A percentile compares a stretch with the other conserved stretches of the same genome.
phyloP scores from a whole-genome alignment of 2,113 vertebrate genomes.

The Alaudala cheleensis region DNA sequence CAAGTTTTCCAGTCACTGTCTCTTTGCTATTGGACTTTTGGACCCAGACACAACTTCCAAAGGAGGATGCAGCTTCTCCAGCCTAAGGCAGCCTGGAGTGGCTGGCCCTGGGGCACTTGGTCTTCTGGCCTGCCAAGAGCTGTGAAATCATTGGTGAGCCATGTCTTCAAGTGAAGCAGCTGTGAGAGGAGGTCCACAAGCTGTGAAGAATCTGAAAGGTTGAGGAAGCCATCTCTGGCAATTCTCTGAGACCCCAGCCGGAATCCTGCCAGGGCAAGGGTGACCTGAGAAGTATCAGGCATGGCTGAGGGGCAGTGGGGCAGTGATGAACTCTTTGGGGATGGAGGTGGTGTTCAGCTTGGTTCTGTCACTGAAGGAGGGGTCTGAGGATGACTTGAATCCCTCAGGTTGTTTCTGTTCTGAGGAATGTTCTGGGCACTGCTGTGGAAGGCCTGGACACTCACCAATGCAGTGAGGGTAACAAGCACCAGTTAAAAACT shows the following conservation, averaged over 20 bases:
- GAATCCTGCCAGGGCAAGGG: not conserved
- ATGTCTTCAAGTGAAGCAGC: not conserved
- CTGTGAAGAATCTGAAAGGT: not conserved
- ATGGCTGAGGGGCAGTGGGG: not conserved
- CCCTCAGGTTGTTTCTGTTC: not conserved
- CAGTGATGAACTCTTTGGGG: not conserved
- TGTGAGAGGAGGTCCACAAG: not conserved
- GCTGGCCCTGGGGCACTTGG: not conserved
- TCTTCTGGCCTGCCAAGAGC: not conserved
- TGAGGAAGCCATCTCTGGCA: not conserved
- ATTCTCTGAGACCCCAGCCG: not conserved
- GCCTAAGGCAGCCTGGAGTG: not conserved
- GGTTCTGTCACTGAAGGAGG: not conserved
- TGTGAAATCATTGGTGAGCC: not conserved
- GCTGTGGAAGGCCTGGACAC: not conserved
- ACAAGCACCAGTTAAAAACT: not conserved
- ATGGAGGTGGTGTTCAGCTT: not conserved
- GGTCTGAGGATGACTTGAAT: not conserved
- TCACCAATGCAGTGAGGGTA: accelerated
- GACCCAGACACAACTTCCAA: not conserved
- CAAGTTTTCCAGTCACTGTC: not conserved
- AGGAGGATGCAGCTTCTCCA: not conserved
- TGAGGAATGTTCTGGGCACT: not conserved
- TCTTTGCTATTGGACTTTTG: not conserved
- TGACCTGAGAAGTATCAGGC: not conserved